Evolutionary conservation across 64 coral and sea anemone genomes (phyloP).

Genomic region (Montipora sp.): DNA sequence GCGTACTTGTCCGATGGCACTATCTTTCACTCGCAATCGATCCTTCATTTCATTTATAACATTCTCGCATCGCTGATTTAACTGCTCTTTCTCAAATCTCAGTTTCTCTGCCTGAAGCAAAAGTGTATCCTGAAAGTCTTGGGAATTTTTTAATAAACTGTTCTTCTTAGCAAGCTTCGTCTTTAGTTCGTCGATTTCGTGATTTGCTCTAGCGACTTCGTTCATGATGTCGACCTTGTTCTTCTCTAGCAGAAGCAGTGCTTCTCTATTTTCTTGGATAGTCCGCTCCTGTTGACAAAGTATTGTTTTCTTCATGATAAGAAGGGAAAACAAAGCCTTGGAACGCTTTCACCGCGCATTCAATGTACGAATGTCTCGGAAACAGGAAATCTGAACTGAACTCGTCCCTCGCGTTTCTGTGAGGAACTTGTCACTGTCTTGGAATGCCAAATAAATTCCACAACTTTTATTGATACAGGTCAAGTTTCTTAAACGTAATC

Average conservation of each 20-base stretch:
- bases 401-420: not conserved
- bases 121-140: conserved; percentile 32
- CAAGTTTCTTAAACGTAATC: not conserved
- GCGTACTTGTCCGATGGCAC: not conserved
- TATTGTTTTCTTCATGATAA: conserved; percentile 26
- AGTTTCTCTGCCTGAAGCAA: conserved; percentile 56
- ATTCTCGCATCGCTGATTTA: conserved; percentile 44
- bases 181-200: conserved; percentile 46
- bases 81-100: conserved; percentile 42
- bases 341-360: not conserved
- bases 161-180: conserved; percentile 46
- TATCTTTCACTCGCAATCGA: conserved; percentile 13
- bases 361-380: not conserved
- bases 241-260: conserved; percentile 9
- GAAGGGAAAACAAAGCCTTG: not conserved
- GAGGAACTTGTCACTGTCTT: too few species aligned
- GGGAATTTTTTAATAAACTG: conserved; percentile 8
- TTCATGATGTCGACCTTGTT: conserved; percentile 46
- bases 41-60: conserved; percentile 33
- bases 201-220: conserved; percentile 45
- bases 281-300: conserved; percentile 20
- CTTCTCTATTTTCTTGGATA: conserved; percentile 20
- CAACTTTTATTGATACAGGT: not conserved
- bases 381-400: not conserved
- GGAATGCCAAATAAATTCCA: not conserved